Evolutionary conservation across 2,888 invertebrate genomes (phyloP), one percentile per base, ranked within the genome.

Genomic region (Ditylenchus weischeri): DNA sequence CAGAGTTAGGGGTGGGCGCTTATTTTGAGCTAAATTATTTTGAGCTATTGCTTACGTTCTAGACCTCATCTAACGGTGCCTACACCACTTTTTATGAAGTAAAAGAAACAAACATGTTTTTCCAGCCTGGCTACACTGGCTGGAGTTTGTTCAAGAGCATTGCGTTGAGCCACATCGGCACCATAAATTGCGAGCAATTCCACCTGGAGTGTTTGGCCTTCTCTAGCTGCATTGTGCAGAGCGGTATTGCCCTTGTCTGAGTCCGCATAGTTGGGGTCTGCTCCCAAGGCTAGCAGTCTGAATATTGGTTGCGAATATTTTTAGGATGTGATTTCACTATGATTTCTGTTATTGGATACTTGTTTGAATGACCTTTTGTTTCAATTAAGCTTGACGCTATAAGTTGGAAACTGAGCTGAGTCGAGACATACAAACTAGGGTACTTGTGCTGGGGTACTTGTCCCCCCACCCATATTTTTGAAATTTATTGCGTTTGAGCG

Each of bases 261-360:
- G 83, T 92, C 90, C 83, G 90, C 91, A 84, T 90, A 96, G 85
- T 95, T 95, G 11, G 95, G 92, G 86, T 96, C 93, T 57, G 96
- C 96, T 61, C 96, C 96, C 83, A 92, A 90, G 0, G 93, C 92
- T 58, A 98, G 86, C 59, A 98, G 87, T 64, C 95, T 88, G 83
- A 62, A 62, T 36, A 43, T 43, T 43, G 43, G 3, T 43, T 1
- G 43, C 15, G 11, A 23, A 60, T 21, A 60, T n/a, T 36, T 61
- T 21, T 18, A 6, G 47, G 13, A 8, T 10, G 36, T 35, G 7
- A 61, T 21, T 54, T 48, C n/a, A 13, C 3, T 29, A 6, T 38
- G 38, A 38, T 38, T 8, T 8, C 6, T 15, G 15, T 43, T 15
- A 6, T 13, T 8, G 8, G 11, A 43, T 43, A 43, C 3, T 43